Conservation (phyloP, 2,113 vertebrate genomes). For the Callorhinus ursinus region DNA sequence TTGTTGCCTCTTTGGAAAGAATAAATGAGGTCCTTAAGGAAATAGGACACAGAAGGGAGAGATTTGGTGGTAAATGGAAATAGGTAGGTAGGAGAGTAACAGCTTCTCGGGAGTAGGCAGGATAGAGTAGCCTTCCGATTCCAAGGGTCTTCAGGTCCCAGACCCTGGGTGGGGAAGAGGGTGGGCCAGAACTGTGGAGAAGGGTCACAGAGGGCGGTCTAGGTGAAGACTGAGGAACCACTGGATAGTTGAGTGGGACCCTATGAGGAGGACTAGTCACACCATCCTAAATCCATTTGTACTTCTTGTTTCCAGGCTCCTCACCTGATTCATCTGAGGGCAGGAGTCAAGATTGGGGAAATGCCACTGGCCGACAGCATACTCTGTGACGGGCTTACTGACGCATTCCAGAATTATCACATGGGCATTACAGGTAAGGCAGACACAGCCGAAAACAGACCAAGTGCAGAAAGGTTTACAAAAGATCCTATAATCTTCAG, state of each 20-base stretch:
- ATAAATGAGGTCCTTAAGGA: neutral
- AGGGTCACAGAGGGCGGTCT: neutral
- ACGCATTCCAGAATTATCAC: slow-evolving; percentile 94
- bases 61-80: neutral
- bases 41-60: neutral
- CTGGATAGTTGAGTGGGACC: neutral
- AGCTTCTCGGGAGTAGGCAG: neutral
- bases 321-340: slow-evolving; percentile 92
- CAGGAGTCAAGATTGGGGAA: slow-evolving; percentile 94
- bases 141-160: neutral
- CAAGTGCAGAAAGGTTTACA: too few species aligned
- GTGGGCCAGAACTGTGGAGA: neutral
- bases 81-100: neutral
- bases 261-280: neutral
- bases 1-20: neutral
- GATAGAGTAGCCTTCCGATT: neutral
- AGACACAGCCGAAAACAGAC: fast-evolving
- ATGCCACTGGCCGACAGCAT: slow-evolving; percentile 91
- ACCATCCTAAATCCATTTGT: neutral
- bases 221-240: neutral
- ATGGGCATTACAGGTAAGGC: slow-evolving; percentile 96
- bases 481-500: fast-evolving
- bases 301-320: slow-evolving; percentile 88
- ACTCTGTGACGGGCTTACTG: slow-evolving; percentile 93
- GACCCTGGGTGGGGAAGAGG: too few species aligned